Base-by-base conservation (phyloP, 2,888 invertebrate genomes). In the Sphinx pinastri region DNA sequence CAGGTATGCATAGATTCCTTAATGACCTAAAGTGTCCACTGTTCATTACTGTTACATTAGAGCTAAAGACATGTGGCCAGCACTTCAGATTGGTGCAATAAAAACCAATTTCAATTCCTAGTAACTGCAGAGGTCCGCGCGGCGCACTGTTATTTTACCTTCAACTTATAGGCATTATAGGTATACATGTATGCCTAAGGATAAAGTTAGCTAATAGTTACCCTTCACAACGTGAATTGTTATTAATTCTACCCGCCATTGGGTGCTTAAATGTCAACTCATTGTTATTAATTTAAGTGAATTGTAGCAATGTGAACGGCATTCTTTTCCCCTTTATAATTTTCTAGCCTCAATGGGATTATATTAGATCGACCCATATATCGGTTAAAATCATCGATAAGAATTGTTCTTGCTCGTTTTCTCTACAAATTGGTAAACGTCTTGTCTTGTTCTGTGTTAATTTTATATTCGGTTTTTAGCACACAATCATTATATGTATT, bases 221-320 rank as follows among this genome's bases (percentile, higher is more conserved):
- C 49, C 63, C 63, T 63, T 49, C 19, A 63, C 47, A 19, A 7
- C 12, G 12, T 47, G n/a, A 45, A 60, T 11, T n/a, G 47, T 63
- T 63, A 60, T 60, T 49, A 57, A 63, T 63, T 63, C 47, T 13
- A 19, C 13, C 49, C 49, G 49, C 63, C 63, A 63, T 63, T 63
- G 12, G 7, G 49, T 63, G 49, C 19, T 47, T 63, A 63, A 60
- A 60, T 63, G 60, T 63, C 47, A 47, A 49, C 19, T 47, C 47
- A 60, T 16, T 60, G 57, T 57, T 12, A 57, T 10, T 57, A 57
- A 25, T 25, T 57, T 57, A 3, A n/a, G 14, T 60, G 12, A 16
- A 45, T 45, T 47, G 60, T 45, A n/a, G 60, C 16, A 47, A 60
- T 45, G 45, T 6, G n/a, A 16, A 60, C 47, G 11, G 12, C 16